Conservation (phyloP, 2,113 vertebrate species). For the Vidua chalybeata region DNA sequence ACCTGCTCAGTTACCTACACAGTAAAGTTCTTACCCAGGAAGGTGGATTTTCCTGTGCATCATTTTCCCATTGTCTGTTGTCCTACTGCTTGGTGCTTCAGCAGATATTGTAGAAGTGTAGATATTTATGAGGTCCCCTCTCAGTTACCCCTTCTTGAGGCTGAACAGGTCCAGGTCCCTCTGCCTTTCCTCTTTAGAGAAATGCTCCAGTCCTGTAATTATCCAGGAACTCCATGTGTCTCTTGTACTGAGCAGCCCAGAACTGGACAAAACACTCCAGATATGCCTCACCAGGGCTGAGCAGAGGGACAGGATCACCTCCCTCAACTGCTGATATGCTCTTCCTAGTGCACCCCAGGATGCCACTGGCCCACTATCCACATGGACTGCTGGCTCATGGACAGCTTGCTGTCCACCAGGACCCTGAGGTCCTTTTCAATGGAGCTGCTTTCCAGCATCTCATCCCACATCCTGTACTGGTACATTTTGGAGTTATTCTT, state of each 20-base stretch:
- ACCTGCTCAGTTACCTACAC: not conserved
- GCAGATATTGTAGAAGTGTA: not conserved
- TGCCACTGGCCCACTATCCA: not conserved
- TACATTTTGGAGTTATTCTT: not conserved
- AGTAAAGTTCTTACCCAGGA: not conserved
- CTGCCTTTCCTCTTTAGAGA: not conserved
- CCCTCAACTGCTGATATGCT: rapidly evolving
- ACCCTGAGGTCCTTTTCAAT: not conserved
- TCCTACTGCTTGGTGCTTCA: not conserved
- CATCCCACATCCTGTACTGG: not conserved
- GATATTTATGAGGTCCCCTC: not conserved
- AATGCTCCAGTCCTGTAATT: not conserved
- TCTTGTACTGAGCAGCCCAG: not conserved
- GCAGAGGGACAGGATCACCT: not conserved
- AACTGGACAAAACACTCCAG: not conserved
- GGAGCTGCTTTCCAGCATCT: not conserved
- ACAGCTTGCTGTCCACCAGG: not conserved
- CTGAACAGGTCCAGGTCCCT: not conserved
- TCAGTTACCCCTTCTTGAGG: not conserved
- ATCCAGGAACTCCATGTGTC: not conserved
- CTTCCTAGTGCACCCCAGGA: not conserved
- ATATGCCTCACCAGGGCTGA: not conserved
- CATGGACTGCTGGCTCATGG: not conserved
- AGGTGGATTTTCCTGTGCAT: not conserved
- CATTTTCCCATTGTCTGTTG: not conserved